Base-by-base conservation (phyloP, 64 coral and sea anemone genomes). In the Stichodactyla helianthus region DNA sequence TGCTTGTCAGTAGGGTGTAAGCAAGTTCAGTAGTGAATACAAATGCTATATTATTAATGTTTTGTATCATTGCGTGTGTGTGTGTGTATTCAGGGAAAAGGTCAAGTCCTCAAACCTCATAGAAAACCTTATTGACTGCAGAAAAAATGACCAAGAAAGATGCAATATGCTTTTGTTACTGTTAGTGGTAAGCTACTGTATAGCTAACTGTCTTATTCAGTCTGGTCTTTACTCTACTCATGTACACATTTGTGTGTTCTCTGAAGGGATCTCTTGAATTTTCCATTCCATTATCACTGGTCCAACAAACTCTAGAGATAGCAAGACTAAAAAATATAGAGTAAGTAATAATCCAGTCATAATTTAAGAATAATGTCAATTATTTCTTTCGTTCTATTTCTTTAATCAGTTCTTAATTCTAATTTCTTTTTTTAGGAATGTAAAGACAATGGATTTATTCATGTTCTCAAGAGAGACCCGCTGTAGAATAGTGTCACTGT, bases 151-250 rank as follows among this genome's bases (percentile, higher is more conserved):
- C 83, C 82, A 93, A 57, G 86, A 98, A 68, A 93, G 86, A 25
- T 93, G 95, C 53, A 98, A 98, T 54, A 98, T 98, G 95, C 77
- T 98, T 20, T 63, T 98, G 11, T 83, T 98, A 16, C 86, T 98
- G 27, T 15, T 98, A 26, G 92, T 98, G 86, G 95, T 98, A 87
- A 63, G 92, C 67, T 31, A 20, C 59, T 52, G n/a, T n/a, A n/a
- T n/a, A 44, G 35, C 35, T 44, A 44, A 44, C 51, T 11, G 19
- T 57, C 1, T 6, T 17, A 51, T 55, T 44, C 19, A 51, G 59
- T 63, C 16, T 16, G 60, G 60, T 44, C 35, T 44, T 44, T 2
- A 44, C 35, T 44, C 35, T 44, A 44, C 35, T 44, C 60, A 18
- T 65, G 62, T 65, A 22, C 9, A 59, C 35, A 26, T 22, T 52